phyloP scores from a whole-genome alignment of 2,113 vertebrate species.

The Leptobrachium leishanense region DNA sequence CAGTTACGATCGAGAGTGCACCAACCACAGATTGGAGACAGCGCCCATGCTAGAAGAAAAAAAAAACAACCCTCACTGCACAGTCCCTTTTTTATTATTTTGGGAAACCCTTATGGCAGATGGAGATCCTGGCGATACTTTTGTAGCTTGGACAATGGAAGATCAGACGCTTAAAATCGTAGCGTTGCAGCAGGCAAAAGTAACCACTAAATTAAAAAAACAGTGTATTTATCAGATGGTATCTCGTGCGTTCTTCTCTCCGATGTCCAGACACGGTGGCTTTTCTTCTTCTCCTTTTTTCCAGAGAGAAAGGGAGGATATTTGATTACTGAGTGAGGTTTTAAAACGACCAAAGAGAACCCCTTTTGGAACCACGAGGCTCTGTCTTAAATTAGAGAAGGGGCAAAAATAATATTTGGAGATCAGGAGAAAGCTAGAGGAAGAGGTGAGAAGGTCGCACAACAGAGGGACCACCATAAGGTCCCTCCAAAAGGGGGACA shows the following conservation, averaged over 20 bases:
- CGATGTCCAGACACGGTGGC: no score
- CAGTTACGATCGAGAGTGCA: slow-evolving; percentile 28
- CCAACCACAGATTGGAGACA: neutral
- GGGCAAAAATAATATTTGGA: neutral
- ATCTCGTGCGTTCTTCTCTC: no score
- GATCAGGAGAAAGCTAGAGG: neutral
- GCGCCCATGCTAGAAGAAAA: neutral
- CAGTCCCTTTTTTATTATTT: slow-evolving; percentile 15
- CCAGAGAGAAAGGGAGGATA: neutral
- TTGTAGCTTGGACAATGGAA: neutral
- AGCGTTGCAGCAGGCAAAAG: no score
- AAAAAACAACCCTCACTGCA: slow-evolving; percentile 4
- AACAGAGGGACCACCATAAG: neutral
- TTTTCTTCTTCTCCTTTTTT: no score
- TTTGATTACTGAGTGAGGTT: neutral
- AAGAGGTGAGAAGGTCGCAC: neutral
- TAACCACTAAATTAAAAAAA: no score
- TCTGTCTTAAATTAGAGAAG: neutral
- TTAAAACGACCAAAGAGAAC: neutral
- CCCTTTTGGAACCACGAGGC: slow-evolving; percentile 9
- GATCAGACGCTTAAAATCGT: neutral
- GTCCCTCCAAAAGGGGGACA: neutral
- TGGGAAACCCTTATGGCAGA: neutral
- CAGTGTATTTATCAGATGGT: no score
- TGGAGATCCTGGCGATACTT: neutral